Evolutionary conservation across 2,888 invertebrate species (phyloP).

Genomic region (Oscheius sp.): DNA sequence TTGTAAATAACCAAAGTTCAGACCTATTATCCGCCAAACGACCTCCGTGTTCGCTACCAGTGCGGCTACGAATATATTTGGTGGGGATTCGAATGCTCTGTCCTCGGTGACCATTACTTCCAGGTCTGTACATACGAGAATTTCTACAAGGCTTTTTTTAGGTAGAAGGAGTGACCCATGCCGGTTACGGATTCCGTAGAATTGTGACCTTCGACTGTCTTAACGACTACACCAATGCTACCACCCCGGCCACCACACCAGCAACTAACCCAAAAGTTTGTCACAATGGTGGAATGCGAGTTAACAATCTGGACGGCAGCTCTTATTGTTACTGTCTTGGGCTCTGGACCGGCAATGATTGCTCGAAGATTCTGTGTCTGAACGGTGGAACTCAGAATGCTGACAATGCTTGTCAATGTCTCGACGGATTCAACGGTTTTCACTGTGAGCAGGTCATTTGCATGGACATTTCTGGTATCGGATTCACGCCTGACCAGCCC

Average conservation of each 20-base stretch:
- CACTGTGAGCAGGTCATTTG: slow-evolving; percentile 61
- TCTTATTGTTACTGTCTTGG: slow-evolving; percentile 58
- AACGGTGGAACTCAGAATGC: slow-evolving; percentile 49
- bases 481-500: slow-evolving; percentile 55
- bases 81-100: slow-evolving; percentile 50
- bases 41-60: slow-evolving; percentile 49
- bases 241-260: slow-evolving; percentile 7
- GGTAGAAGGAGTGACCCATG: slow-evolving; percentile 44
- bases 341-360: slow-evolving; percentile 48
- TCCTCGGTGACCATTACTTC: slow-evolving; percentile 25
- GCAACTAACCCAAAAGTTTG: slow-evolving; percentile 35
- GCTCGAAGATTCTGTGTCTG: slow-evolving; percentile 49
- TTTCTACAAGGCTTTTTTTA: not conserved
- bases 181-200: slow-evolving; percentile 59
- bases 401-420: slow-evolving; percentile 47
- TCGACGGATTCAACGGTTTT: slow-evolving; percentile 53
- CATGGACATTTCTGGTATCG: slow-evolving; percentile 44
- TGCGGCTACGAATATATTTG: slow-evolving; percentile 57
- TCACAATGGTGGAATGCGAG: slow-evolving; percentile 51
- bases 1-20: slow-evolving; percentile 9
- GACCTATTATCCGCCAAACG: slow-evolving; percentile 45
- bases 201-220: slow-evolving; percentile 51
- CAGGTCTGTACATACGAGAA: not conserved
- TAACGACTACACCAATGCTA: slow-evolving; percentile 37
- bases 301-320: slow-evolving; percentile 43